phyloP scores from a whole-genome alignment of 2,888 invertebrate genomes.

The Leptopterna dolabrata region DNA sequence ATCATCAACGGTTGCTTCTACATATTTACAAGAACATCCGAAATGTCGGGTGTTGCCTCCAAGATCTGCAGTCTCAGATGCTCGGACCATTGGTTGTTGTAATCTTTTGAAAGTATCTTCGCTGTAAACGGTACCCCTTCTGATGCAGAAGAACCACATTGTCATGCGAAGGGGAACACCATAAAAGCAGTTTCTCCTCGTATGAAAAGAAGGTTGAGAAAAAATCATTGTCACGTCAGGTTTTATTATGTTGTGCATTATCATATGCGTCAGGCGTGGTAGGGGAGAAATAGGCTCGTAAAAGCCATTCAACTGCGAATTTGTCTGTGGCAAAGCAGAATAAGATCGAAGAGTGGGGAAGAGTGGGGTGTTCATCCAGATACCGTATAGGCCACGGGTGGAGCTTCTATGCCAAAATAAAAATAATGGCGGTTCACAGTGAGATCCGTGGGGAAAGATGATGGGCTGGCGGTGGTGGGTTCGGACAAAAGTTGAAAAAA shows the following conservation, averaged over 20 bases:
- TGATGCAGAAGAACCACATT: not conserved
- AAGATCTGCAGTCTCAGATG: too few species aligned
- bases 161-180: not conserved
- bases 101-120: not conserved
- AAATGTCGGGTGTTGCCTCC: too few species aligned
- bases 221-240: constrained; percentile 8
- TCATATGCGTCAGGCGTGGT: not conserved
- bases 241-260: constrained; percentile 23
- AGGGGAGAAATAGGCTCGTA: not conserved
- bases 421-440: not conserved
- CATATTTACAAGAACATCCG: too few species aligned
- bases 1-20: too few species aligned
- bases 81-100: not conserved
- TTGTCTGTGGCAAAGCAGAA: not conserved
- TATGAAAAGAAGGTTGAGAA: not conserved
- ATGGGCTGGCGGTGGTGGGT: not conserved
- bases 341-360: not conserved
- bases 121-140: not conserved
- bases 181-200: not conserved
- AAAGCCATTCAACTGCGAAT: not conserved
- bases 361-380: not conserved
- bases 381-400: not conserved
- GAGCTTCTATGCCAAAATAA: not conserved
- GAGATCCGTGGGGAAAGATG: not conserved
- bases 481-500: not conserved